Base-by-base conservation (phyloP, 2,797 vertebrate species). In the Serranus cabrilla region DNA sequence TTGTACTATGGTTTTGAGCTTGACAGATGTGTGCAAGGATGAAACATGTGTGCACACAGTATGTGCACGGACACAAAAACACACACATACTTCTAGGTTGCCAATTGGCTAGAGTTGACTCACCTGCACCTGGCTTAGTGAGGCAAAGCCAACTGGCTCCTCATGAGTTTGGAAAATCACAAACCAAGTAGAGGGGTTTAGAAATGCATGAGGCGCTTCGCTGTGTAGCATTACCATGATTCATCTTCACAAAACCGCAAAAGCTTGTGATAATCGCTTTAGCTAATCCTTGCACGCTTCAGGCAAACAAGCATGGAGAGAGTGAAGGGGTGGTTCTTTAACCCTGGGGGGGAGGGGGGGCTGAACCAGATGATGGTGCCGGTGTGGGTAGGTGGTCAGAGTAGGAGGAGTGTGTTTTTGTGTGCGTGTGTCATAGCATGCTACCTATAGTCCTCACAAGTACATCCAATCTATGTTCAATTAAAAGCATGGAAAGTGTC, bases 211-310 rank as follows among this genome's bases (percentile, higher is more conserved):
- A 90, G 87, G 85, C 70, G 76, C 90, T 90, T 82, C 37, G 67
- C 87, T 85, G 91, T 86, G 85, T 71, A 83, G 92, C 90, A 92
- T 94, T 93, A 92, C 89, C 80, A 87, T 89, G 92, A 92, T 92
- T 94, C 92, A 93, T 93, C 91, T 92, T 82, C 88, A 92, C 90
- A 93, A 93, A 93, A 94, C 91, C 88, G 90, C 88, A 87, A 93
- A 95, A 95, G 94, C 93, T 92, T 87, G 89, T 92, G 87, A 93
- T 95, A 95, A 95, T 95, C 95, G 83, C 90, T 93, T 95, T 90
- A 93, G 92, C 92, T 95, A 95, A 95, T 94, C 94, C 93, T 72
- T 67, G 75, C 84, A 88, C 60, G 83, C 90, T 87, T 76, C 46
- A 52, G 90, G 93, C 90, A 92, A 94, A 94, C 89, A 87, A 84